Percentiles rank a stretch among this genome's conserved stretches.
These are phyloP conservation scores for Brachyalestes nurse DNA, from an alignment of 2,797 vertebrate genomes.

Conservation along the genomic window DNA sequence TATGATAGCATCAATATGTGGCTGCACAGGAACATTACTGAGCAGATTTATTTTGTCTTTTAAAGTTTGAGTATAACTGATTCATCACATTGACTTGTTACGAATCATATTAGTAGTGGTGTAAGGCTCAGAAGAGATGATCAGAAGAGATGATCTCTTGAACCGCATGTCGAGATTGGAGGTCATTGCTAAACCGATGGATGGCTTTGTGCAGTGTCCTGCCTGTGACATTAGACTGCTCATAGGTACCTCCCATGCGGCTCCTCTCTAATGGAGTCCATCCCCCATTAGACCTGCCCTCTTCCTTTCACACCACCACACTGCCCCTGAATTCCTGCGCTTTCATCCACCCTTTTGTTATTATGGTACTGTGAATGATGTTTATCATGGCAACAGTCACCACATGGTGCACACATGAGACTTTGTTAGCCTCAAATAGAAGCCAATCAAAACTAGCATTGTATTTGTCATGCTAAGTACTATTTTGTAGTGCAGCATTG, in stretches of 20 bases:
- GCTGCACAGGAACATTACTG: too few relatives aligned
- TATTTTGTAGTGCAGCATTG: neutral
- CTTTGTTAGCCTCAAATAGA: slow-evolving; percentile 45
- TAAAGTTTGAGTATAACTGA: too few relatives aligned
- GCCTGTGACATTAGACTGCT: slow-evolving; percentile 23
- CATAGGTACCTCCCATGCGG: slow-evolving; percentile 34
- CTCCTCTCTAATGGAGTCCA: slow-evolving; percentile 47
- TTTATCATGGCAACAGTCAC: slow-evolving; percentile 66
- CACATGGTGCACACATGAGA: slow-evolving; percentile 45
- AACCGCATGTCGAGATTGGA: slow-evolving; percentile 2
- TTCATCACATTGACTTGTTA: neutral
- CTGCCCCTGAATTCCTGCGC: neutral
- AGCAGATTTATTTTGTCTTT: neutral
- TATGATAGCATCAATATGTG: too few relatives aligned
- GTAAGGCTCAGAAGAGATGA: slow-evolving; percentile 7
- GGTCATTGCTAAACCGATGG: slow-evolving; percentile 6
- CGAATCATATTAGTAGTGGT: neutral
- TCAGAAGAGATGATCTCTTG: slow-evolving; percentile 18
- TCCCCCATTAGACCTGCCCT: slow-evolving; percentile 28
- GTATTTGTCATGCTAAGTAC: neutral
- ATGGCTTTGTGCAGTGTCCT: neutral
- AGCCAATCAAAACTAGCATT: neutral
- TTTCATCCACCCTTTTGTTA: neutral
- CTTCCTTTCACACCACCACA: slow-evolving; percentile 17
- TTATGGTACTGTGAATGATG: slow-evolving; percentile 23